Conservation (phyloP, 1,140 invertebrate genomes). For the Oncopeltus fasciatus region DNA sequence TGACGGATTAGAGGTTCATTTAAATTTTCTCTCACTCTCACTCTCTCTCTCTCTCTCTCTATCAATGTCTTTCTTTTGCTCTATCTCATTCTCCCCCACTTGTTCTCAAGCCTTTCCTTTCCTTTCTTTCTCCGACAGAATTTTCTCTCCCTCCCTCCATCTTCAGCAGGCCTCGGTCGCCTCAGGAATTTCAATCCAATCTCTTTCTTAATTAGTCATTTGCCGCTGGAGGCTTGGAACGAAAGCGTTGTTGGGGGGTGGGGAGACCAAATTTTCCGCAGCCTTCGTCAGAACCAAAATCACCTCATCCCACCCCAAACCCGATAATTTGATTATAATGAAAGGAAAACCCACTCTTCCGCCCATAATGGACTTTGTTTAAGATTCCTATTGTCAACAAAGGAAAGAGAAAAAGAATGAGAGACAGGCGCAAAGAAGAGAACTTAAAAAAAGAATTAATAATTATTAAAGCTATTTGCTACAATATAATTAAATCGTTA, state of each 20-base stretch:
- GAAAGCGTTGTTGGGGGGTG: too few species aligned
- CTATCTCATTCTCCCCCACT: too few species aligned
- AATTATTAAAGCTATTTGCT: too few species aligned
- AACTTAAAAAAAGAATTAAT: neutral
- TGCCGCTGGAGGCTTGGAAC: too few species aligned
- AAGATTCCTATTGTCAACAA: neutral
- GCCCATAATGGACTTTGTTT: neutral
- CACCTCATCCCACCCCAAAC: too few species aligned
- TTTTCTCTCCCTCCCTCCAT: conserved; percentile 5
- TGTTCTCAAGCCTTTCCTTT: too few species aligned
- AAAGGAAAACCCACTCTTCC: neutral
- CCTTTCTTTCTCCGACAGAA: too few species aligned
- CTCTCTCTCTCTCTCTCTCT: conserved; percentile 4
- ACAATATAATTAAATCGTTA: neutral
- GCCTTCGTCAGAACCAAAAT: neutral
- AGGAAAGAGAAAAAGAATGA: neutral
- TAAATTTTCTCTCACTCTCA: conserved; percentile 11
- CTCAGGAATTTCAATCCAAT: conserved; percentile 18
- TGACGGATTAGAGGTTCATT: conserved; percentile 19
- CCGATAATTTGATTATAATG: conserved; percentile 9
- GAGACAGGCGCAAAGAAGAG: neutral
- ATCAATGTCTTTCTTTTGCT: too few species aligned
- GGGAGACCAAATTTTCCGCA: conserved; percentile 1
- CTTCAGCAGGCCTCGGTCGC: neutral
- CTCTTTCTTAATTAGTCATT: conserved; percentile 20